Percentiles rank a stretch among this genome's conserved stretches.
Evolutionary conservation across 2,113 vertebrate genomes (phyloP).

Genomic region (Anhinga anhinga): DNA sequence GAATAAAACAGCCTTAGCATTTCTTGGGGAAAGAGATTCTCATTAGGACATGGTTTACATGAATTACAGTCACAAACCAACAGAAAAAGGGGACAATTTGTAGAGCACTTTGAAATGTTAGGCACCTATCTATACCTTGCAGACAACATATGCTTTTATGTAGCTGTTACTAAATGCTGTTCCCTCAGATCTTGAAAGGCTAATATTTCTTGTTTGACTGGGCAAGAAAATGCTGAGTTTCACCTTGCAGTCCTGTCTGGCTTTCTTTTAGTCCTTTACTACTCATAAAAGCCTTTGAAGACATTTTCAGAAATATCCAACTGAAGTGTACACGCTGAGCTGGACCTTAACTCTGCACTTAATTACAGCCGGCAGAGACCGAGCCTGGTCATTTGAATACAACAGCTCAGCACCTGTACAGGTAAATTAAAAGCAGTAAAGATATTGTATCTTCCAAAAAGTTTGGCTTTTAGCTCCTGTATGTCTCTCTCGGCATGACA

Average conservation of each 20-base stretch:
- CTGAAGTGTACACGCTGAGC: background rate
- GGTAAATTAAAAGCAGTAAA: background rate
- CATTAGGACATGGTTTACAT: background rate
- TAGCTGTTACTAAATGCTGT: conserved; percentile 7
- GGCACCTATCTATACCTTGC: background rate
- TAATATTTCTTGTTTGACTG: conserved; percentile 13
- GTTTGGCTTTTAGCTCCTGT: background rate
- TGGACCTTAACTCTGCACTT: background rate
- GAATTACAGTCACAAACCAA: background rate
- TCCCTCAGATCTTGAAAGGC: background rate
- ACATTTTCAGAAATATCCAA: background rate
- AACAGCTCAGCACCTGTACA: background rate
- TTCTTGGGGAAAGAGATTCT: conserved; percentile 1
- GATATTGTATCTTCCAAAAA: background rate
- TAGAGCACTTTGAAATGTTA: background rate
- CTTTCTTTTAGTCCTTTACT: background rate
- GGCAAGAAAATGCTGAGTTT: conserved; percentile 19
- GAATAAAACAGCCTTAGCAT: background rate
- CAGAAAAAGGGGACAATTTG: background rate
- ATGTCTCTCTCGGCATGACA: background rate
- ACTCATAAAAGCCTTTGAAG: background rate
- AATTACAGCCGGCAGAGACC: background rate
- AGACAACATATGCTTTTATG: background rate
- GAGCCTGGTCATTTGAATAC: background rate
- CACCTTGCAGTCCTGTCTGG: background rate